A percentile compares a stretch with the other conserved stretches of the same genome.
Evolutionary conservation across 2,888 invertebrate genomes (phyloP).

Genomic region (Aethes cnicana): DNA sequence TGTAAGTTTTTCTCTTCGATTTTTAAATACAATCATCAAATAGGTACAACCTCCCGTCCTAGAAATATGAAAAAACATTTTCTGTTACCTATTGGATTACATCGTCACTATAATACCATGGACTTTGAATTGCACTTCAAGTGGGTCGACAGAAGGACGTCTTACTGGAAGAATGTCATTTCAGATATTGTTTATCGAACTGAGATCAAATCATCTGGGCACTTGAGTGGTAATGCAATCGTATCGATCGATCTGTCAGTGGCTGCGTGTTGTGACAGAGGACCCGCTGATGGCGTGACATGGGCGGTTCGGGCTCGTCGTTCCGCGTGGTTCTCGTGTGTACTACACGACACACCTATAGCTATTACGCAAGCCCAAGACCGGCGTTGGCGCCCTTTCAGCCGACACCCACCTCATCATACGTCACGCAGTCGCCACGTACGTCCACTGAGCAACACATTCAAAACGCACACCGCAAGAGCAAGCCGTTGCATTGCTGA

Average conservation of each 20-base stretch:
- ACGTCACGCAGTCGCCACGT: constrained; percentile 43
- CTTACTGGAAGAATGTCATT: background rate
- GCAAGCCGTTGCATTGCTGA: constrained; percentile 6
- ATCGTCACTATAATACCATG: too few relatives aligned
- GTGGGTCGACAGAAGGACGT: too few relatives aligned
- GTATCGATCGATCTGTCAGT: constrained; percentile 16
- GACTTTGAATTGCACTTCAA: too few relatives aligned
- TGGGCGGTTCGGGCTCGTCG: constrained; percentile 38
- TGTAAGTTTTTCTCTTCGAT: too few relatives aligned
- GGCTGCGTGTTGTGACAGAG: constrained; percentile 13
- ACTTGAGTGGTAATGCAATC: constrained; percentile 11
- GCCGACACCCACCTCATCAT: constrained; percentile 47
- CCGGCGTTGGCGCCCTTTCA: constrained; percentile 59
- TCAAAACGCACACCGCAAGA: constrained; percentile 2
- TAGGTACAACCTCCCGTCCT: too few relatives aligned
- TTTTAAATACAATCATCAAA: too few relatives aligned
- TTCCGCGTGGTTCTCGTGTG: constrained; percentile 59
- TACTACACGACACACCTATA: constrained; percentile 43
- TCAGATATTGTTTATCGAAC: background rate
- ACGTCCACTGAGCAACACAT: too few relatives aligned
- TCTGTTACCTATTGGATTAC: too few relatives aligned
- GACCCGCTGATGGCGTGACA: constrained; percentile 13
- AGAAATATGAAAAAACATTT: too few relatives aligned
- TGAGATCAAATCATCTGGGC: background rate
- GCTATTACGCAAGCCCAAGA: constrained; percentile 47